A percentile compares a stretch with the other conserved stretches of the same genome.
These are phyloP conservation scores for Grus americana DNA, from an alignment of 2,113 vertebrate genomes.

Conservation along the genomic window DNA sequence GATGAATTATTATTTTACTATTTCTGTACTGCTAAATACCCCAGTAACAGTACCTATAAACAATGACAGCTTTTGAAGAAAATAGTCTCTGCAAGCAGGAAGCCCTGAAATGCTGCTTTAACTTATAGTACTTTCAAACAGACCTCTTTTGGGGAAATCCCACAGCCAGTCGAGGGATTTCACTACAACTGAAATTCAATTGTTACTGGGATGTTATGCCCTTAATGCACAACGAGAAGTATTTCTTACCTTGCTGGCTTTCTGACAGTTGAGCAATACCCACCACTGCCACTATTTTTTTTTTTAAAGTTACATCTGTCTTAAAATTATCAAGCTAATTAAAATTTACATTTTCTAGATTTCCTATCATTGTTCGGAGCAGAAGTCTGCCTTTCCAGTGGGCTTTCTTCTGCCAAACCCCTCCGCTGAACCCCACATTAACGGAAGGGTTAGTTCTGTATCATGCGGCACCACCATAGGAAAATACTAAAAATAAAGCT, in stretches of 20 bases:
- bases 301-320: neutral
- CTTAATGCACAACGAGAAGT: neutral
- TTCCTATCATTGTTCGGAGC: neutral
- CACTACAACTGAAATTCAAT: rapidly evolving
- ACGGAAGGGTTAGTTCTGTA: neutral
- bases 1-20: neutral
- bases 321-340: neutral
- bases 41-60: no score
- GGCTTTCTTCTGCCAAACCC: neutral
- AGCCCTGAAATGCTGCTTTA: neutral
- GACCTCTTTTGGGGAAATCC: neutral
- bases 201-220: rapidly evolving
- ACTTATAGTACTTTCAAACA: neutral
- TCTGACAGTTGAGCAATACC: neutral
- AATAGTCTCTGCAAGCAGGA: neutral
- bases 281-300: neutral
- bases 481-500: neutral
- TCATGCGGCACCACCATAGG: neutral
- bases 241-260: neutral
- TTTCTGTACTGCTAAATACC: neutral
- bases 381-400: neutral
- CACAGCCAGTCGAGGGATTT: neutral
- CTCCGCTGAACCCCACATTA: neutral
- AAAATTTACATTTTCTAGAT: neutral
- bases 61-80: neutral